Evolutionary conservation across 2,797 vertebrate genomes (phyloP).

Genomic region (Channa striata): DNA sequence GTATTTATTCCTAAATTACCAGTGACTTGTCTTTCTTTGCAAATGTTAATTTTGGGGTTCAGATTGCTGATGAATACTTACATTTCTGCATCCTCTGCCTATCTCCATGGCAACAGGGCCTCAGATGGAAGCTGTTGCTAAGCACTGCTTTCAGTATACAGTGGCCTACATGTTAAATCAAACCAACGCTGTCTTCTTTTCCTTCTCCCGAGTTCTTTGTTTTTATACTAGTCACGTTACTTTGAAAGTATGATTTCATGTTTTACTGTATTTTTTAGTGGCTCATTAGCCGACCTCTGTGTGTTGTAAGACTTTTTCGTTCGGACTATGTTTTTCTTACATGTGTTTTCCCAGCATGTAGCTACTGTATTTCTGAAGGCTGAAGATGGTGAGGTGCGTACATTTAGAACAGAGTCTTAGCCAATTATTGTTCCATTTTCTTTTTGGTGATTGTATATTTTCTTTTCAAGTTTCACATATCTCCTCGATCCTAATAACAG

Average conservation of each 20-base stretch:
- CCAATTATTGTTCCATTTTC: background rate
- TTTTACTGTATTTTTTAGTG: background rate
- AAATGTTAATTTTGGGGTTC: constrained; percentile 12
- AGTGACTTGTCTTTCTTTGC: background rate
- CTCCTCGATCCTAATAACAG: constrained; percentile 17
- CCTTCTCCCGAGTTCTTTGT: constrained; percentile 12
- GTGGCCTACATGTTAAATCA: constrained; percentile 23
- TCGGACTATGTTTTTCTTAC: background rate
- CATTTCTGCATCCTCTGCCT: constrained; percentile 22
- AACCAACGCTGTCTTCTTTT: constrained; percentile 13
- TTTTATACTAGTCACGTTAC: background rate
- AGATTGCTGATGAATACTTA: constrained; percentile 4
- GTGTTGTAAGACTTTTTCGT: background rate
- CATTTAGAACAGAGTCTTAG: background rate
- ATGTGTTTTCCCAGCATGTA: background rate
- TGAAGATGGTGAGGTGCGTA: no score
- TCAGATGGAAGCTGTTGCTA: constrained; percentile 47
- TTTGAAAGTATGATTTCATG: background rate
- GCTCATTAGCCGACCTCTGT: no score
- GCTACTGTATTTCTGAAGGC: background rate
- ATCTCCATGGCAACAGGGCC: constrained; percentile 65
- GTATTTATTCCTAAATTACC: background rate
- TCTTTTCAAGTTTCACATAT: constrained; percentile 10
- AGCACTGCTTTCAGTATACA: constrained; percentile 26
- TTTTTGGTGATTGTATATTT: background rate